Evolutionary conservation across 2,113 vertebrate genomes (phyloP), one percentile per base, ranked within the genome.

Genomic region (Pardalotus punctatus): DNA sequence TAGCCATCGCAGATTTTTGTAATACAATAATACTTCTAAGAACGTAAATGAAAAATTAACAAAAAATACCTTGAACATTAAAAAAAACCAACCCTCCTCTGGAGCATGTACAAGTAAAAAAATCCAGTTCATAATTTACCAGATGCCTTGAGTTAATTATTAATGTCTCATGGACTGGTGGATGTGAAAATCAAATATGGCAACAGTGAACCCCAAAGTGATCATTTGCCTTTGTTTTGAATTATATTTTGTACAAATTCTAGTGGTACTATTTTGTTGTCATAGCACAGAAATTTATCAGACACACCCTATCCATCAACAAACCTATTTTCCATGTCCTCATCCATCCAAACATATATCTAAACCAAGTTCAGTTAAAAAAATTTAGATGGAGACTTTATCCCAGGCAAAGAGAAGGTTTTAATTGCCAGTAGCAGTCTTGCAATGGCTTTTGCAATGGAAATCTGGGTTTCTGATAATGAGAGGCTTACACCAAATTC

Each of bases 171-270:
- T 33, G 40, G 40, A 79, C 60, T 65, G 24, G 28, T 71, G n/a
- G 27, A 48, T 80, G 12, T 57, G 62, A 79, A 97, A 96, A 96
- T 94, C 70, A 94, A 95, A 60, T 81, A 77, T 57, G 31, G 50
- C 28, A 77, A 43, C 23, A 70, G 5, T 31, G 51, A 76, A 18
- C 10, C 40, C 76, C 18, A 50, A 89, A 91, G 67, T 48, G 9
- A 69, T 38, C 57, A 43, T 60, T 66, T 85, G 45, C 24, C 38
- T 73, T 87, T 72, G 64, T 21, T 58, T 43, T 86, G 42, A 90
- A 81, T 74, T 81, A 17, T 22, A 50, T 40, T 84, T 91, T 86
- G 12, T 35, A 36, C 2, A 50, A 92, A 79, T n/a, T 86, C 45
- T 58, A 45, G 18, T 35, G 67, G 21, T 64, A 53, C 11, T 88